Conservation (phyloP, 1,140 invertebrate genomes). For the Anastatus disparis region DNA sequence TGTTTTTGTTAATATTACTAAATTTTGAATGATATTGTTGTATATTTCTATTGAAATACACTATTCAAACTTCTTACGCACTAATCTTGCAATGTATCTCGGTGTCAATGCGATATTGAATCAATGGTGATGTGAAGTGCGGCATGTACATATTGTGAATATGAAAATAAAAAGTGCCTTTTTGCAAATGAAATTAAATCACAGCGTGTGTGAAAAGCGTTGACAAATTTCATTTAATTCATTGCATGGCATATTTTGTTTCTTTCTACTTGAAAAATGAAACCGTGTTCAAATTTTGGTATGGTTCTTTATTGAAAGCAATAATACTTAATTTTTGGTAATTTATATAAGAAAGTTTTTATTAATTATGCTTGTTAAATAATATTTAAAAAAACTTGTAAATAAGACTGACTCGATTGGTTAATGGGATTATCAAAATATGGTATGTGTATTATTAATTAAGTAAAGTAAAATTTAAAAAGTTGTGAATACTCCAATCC, state of each 20-base stretch:
- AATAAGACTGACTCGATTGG: conserved; percentile 34
- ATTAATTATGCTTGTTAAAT: conserved; percentile 21
- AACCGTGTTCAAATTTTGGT: not conserved
- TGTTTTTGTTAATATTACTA: conserved; percentile 6
- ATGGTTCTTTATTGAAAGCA: conserved; percentile 14
- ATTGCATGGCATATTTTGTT: conserved; percentile 19
- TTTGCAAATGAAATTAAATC: conserved; percentile 35
- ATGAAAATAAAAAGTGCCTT: conserved; percentile 42
- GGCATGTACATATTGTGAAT: conserved; percentile 40
- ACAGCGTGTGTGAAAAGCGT: conserved; percentile 6
- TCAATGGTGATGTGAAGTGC: conserved; percentile 35
- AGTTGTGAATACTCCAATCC: conserved; percentile 4
- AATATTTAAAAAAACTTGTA: conserved; percentile 25
- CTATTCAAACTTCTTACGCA: conserved; percentile 24
- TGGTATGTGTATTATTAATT: conserved; percentile 11
- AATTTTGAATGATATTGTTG: conserved; percentile 8
- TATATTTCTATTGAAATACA: conserved; percentile 30
- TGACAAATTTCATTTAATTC: conserved; percentile 18
- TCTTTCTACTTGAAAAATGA: not conserved
- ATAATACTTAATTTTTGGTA: conserved; percentile 23
- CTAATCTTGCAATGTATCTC: conserved; percentile 35
- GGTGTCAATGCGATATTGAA: conserved; percentile 29
- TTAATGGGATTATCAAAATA: conserved; percentile 17
- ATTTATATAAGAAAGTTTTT: conserved; percentile 20
- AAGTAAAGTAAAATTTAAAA: conserved; percentile 7